Evolutionary conservation across 1,140 invertebrate genomes (phyloP).

Genomic region (Eufriesea mexicana): DNA sequence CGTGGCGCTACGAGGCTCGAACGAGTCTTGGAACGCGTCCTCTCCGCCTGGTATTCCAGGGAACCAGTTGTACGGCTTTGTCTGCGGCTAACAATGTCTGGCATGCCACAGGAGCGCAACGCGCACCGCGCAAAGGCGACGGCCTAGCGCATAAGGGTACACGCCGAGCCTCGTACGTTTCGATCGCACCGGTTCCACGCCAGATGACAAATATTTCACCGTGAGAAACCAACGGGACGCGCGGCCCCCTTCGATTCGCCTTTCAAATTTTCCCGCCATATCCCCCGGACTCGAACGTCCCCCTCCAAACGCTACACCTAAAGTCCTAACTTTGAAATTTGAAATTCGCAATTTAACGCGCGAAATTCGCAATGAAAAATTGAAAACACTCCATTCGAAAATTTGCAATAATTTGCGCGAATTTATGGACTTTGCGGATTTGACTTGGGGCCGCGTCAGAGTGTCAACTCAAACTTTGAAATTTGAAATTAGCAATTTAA

Average conservation of each 20-base stretch:
- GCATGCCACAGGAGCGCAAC: slow-evolving; percentile 48
- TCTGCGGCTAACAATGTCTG: slow-evolving; percentile 65
- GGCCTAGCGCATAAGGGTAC: slow-evolving; percentile 3
- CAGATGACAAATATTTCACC: background rate
- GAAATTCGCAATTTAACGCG: too few relatives aligned
- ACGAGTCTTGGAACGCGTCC: slow-evolving; percentile 29
- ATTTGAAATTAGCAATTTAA: too few relatives aligned
- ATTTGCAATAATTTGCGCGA: too few relatives aligned
- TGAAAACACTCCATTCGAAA: too few relatives aligned
- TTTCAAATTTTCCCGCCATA: background rate
- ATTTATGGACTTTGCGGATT: too few relatives aligned
- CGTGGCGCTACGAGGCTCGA: slow-evolving; percentile 39
- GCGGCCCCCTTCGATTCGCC: too few relatives aligned
- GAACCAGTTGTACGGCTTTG: slow-evolving; percentile 68
- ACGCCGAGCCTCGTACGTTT: background rate
- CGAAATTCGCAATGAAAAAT: too few relatives aligned
- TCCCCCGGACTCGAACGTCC: too few relatives aligned
- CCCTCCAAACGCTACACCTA: too few relatives aligned
- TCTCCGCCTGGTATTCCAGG: slow-evolving; percentile 36
- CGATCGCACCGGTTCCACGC: background rate
- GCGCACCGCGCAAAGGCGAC: slow-evolving; percentile 8
- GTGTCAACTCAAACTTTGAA: too few relatives aligned
- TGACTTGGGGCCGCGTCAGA: too few relatives aligned
- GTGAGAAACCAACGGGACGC: background rate
- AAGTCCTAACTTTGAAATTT: too few relatives aligned